These are phyloP conservation scores for Nomada hirtipes DNA, from an alignment of 2,888 invertebrate genomes.

Conservation along the genomic window DNA sequence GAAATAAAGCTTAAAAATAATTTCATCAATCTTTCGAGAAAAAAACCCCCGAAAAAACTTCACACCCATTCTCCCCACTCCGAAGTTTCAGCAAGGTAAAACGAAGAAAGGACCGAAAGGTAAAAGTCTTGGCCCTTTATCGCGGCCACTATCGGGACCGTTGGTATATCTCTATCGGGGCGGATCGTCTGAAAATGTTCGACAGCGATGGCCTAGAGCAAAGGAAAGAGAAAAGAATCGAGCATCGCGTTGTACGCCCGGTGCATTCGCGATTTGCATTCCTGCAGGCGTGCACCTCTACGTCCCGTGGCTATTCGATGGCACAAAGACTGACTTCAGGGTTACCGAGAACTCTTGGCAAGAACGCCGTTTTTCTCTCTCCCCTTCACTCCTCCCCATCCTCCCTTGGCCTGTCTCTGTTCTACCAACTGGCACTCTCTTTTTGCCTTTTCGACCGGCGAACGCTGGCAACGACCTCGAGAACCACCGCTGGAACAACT, in stretches of 20 bases:
- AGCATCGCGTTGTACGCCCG: slow-evolving; percentile 51
- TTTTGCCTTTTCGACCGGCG: slow-evolving; percentile 64
- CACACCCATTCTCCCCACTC: too few relatives aligned
- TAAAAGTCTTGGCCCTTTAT: too few relatives aligned
- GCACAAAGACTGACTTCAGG: slow-evolving; percentile 77
- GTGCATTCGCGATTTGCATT: slow-evolving; percentile 72
- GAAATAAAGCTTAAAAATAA: too few relatives aligned
- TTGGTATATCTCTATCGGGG: not conserved
- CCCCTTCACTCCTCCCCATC: slow-evolving; percentile 10
- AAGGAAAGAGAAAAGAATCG: slow-evolving; percentile 27
- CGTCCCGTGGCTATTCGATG: slow-evolving; percentile 64
- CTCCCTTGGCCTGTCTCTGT: slow-evolving; percentile 14
- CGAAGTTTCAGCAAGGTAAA: too few relatives aligned
- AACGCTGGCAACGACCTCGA: slow-evolving; percentile 69
- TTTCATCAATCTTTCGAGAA: too few relatives aligned
- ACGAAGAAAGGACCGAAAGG: too few relatives aligned
- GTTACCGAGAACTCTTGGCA: slow-evolving; percentile 68
- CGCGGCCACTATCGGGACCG: too few relatives aligned
- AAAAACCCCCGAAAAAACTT: too few relatives aligned
- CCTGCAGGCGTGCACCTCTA: slow-evolving; percentile 67
- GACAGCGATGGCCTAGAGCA: not conserved
- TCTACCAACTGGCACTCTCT: slow-evolving; percentile 44
- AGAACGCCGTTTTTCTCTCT: slow-evolving; percentile 63
- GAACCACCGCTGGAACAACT: slow-evolving; percentile 63
- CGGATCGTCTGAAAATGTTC: not conserved